Base-by-base conservation (phyloP, 2,113 vertebrate genomes). In the Peromyscus maniculatus region DNA sequence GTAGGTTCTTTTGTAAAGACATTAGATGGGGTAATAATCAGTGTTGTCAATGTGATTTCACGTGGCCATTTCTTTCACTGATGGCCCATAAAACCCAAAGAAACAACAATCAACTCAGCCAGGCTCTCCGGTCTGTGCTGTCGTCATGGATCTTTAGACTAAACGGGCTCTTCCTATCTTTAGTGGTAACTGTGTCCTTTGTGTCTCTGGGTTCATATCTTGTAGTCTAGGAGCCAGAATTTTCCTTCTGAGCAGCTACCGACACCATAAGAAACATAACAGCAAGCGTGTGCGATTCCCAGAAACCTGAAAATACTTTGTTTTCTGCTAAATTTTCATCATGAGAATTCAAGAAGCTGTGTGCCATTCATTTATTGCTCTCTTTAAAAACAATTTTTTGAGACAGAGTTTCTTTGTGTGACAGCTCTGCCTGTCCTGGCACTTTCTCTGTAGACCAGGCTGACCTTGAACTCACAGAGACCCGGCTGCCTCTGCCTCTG, bases 141-240 rank as follows among this genome's bases (percentile, higher is more conserved):
- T 75, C 75, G 52, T 95, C 78, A 82, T 93, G 39, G 6, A 59
- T 49, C 49, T 93, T 79, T 79, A 90, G 83, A 67, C 75, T 74
- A 17, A 93, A 83, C 57, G 82, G 72, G 79, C 64, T 71, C 83
- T 92, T 95, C 16, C n/a, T 83, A 36, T 93, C 92, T 97, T 90
- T 86, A 62, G 64, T 4, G 36, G n/a, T 88, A 83, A 71, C n/a
- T 71, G 39, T 43, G 94, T 80, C 87, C 49, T 95, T 91, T 93
- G 64, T 66, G 49, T 78, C 43, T 75, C 2, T 91, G 87, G 86
- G 67, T 92, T 90, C 39, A 3, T 75, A 59, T 92, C 59, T 94
- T 57, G 88, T 55, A 55, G 59, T 95, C 39, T 83, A 86, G 71
- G 19, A 84, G n/a, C 4, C 86, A 36, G 28, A 87, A 24, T 46